Base-by-base conservation (phyloP, 2,888 invertebrate species). In the Tenthredo distinguenda region DNA sequence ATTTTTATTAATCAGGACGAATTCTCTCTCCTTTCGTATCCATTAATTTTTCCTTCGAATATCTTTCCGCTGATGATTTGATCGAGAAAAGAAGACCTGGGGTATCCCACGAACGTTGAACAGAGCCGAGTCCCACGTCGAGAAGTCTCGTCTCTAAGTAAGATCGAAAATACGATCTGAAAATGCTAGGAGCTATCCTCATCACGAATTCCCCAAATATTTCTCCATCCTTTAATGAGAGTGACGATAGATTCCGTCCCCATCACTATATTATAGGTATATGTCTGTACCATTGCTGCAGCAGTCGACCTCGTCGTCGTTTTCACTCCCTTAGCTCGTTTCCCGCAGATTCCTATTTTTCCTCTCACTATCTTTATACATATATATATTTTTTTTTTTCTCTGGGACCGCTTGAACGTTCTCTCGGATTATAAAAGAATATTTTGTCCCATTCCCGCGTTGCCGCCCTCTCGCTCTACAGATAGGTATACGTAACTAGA, bases 131-230 rank as follows among this genome's bases (percentile, higher is more conserved):
- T 55, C 50, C 6, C 5, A 18, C 6, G 18, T 18, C 18, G 1
- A n/a, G 5, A 18, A n/a, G 6, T 6, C 18, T 5, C 50, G n/a
- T 50, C n/a, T 21, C 26, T 26, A 26, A 26, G 26, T 26, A 40
- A 40, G 47, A 76, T 76, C 47, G 76, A 76, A 55, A 79, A 58
- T 55, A 79, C 37, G 79, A 55, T 79, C 79, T 34, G 18, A 34
- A 79, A 62, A 58, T 10, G 18, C 68, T 50, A 34, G 81, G 58
- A 62, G 72, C n/a, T 21, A 37, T 40, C 62, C 81, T 81, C 62
- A 81, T 81, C 81, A 81, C 58, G 40, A 81, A 81, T 81, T 81
- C 81, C 81, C 62, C 58, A 81, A 81, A 81, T 81, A 81, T 81
- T 81, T 81, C 62, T 26, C 21, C n/a, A 81, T 21, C 40, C 81